Evolutionary conservation across 2,797 vertebrate genomes (phyloP), one percentile per base, ranked within the genome.

Genomic region (Rachycentron canadum): DNA sequence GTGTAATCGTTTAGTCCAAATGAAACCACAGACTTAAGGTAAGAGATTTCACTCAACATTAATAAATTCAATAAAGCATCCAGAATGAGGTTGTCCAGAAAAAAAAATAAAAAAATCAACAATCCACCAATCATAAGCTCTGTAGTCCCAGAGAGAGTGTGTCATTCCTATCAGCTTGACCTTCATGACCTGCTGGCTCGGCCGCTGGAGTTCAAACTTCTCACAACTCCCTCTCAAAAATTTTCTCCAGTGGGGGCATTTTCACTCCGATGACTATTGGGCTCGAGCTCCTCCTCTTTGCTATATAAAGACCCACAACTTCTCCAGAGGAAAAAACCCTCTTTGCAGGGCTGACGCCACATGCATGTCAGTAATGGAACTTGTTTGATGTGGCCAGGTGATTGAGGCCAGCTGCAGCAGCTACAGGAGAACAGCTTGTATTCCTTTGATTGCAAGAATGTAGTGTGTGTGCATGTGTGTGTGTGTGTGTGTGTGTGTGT

Each of bases 351-450:
- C 43, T 73, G 86, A 85, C 81, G 84, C 77, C 62, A 69, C 84
- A 77, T 90, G 89, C 65, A 73, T 66, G 78, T 82, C 61, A 69
- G 82, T 61, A 67, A 81, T 59, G 75, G 75, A 87, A 63, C 66
- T 56, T 71, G 82, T 93, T 90, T 93, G 88, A 92, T 93, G 93
- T 94, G 90, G 92, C 76, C 74, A 62, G 82, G 81, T 87, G 88
- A 93, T 91, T 88, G 88, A 88, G 89, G 81, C 89, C 86, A 87
- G 87, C 89, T 93, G 84, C 70, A 61, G 87, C 58, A 58, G 78
- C 58, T 62, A 50, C 68, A 69, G 69, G 70, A 77, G 77, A 53
- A 59, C 74, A 56, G 73, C 71, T 61, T 79, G 69, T 70, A 13
- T 71, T 70, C 65, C 53, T 73, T 58, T 82, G 73, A 83, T 61